These are phyloP conservation scores for Cassiopea andromeda DNA, from an alignment of 30 jellyfish, hydroid and myxozoan species.

Conservation along the genomic window DNA sequence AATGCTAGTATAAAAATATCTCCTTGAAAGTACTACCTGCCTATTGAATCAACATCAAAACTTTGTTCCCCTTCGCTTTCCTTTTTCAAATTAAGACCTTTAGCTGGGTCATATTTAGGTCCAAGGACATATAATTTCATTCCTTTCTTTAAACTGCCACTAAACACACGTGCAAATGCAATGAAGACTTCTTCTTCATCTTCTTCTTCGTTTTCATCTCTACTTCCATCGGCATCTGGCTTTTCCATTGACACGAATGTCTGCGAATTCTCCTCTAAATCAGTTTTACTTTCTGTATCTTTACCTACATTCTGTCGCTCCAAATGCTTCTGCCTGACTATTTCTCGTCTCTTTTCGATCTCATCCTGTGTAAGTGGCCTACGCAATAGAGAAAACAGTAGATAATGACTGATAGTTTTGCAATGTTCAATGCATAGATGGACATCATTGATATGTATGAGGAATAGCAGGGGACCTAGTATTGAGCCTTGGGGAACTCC, in stretches of 20 bases:
- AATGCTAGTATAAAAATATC: neutral
- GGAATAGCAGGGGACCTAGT: no score
- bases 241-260: neutral
- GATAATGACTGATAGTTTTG: no score
- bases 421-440: no score
- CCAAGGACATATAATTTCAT: constrained; percentile 80
- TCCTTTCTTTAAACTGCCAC: constrained; percentile 91
- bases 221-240: neutral
- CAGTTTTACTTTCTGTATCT: neutral
- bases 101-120: constrained; percentile 90
- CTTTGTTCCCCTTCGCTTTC: constrained; percentile 1
- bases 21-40: constrained; percentile 10
- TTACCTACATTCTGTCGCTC: constrained; percentile 63
- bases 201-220: constrained; percentile 21
- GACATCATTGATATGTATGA: no score
- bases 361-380: constrained; percentile 90
- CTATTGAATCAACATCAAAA: constrained; percentile 33
- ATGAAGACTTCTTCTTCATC: constrained; percentile 72
- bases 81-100: constrained; percentile 45
- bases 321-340: constrained; percentile 67
- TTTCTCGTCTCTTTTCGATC: constrained; percentile 71
- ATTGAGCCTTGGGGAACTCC: no score
- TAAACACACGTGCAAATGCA: constrained; percentile 95
- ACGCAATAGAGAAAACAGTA: neutral
- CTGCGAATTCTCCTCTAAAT: neutral